Base-by-base conservation (phyloP, 2,113 vertebrate species). In the Pseudolaguvia tuberculata region DNA sequence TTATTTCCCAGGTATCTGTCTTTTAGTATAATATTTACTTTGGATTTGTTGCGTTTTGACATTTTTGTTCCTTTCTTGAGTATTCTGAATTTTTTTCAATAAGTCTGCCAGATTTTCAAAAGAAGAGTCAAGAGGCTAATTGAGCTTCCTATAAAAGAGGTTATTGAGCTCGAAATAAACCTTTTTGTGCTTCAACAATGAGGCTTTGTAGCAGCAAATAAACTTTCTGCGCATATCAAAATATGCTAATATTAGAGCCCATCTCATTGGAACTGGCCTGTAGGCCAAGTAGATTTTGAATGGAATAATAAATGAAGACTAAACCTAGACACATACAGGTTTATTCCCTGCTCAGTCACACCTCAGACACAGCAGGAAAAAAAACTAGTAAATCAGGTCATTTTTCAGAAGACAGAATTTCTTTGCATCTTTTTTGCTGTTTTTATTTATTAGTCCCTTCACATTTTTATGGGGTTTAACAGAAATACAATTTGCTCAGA, bases 131-230 rank as follows among this genome's bases (percentile, higher is more conserved):
- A 70, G 14, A 9, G 5, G 20, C 58, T 62, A 23, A 56, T 70
- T 75, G n/a, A 14, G 53, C 21, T 27, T 18, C 23, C 21, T 66
- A 25, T 58, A 48, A 59, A 39, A 79, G 62, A 51, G 12, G 5
- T 25, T 35, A 23, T 59, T 75, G 45, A 76, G 63, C 83, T 82
- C 73, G 83, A 85, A 85, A 82, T 83, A 87, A 81, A 87, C 73
- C 47, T 51, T 72, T 58, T 73, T 63, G 50, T 83, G 80, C 79
- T 61, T 72, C n/a, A 48, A 82, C 58, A 79, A 80, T 53, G 55
- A 17, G 74, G 56, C 78, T 53, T 57, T 82, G 61, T 82, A 70
- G 76, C 53, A 76, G 14, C 56, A 73, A 78, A 74, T 39, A 67
- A 72, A 51, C 61, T 51, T 79, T 65, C 58, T 27, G 66, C 61